Conservation (phyloP, 1,140 invertebrate species). For the Galleria mellonella region DNA sequence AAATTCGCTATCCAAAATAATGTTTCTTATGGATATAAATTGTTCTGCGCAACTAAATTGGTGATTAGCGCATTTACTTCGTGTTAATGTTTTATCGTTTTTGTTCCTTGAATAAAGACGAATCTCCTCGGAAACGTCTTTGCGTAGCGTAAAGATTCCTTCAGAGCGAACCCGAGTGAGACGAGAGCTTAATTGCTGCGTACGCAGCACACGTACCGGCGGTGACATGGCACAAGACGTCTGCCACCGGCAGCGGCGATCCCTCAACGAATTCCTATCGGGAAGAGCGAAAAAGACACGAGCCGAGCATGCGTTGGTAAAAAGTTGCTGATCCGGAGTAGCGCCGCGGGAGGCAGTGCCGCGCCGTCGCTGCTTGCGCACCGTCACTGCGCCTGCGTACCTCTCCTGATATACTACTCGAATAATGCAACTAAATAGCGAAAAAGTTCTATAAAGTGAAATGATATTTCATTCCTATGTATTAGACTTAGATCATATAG, state of each 20-base stretch:
- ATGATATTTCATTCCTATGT: no score
- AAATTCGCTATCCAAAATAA: no score
- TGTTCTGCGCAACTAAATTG: conserved; percentile 1
- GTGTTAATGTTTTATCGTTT: conserved; percentile 23
- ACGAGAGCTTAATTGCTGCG: conserved; percentile 60
- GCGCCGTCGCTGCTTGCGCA: conserved; percentile 23
- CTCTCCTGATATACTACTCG: no score
- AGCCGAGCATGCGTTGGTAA: conserved; percentile 58
- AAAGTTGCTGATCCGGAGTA: conserved; percentile 50
- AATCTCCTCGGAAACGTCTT: conserved; percentile 34
- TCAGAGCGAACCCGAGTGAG: conserved; percentile 29
- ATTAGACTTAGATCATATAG: no score
- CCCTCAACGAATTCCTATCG: conserved; percentile 68
- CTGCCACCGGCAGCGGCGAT: conserved; percentile 67
- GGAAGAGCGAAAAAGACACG: conserved; percentile 71
- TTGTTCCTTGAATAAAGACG: conserved; percentile 48
- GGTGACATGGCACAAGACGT: conserved; percentile 66
- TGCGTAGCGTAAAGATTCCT: conserved; percentile 27
- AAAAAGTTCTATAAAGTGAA: no score
- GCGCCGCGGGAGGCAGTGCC: conserved; percentile 53
- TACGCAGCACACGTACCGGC: conserved; percentile 61
- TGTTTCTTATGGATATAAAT: no score
- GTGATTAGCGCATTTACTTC: conserved; percentile 18
- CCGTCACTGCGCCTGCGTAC: conserved; percentile 9
- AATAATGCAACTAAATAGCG: no score